phyloP scores from a whole-genome alignment of 2,888 invertebrate genomes.

The Drosophila merina region DNA sequence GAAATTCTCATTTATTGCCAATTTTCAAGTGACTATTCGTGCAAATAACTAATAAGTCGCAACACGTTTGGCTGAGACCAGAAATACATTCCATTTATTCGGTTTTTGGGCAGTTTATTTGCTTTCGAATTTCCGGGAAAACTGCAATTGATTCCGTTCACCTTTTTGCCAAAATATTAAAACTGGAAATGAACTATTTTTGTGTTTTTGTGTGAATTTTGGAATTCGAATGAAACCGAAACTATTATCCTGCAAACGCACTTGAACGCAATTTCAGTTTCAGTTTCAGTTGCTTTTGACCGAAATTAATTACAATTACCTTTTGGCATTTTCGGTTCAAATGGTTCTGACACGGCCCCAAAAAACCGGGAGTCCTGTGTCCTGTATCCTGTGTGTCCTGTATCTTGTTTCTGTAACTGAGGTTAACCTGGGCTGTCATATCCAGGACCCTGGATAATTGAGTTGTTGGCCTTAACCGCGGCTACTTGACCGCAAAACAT shows the following conservation, averaged over 20 bases:
- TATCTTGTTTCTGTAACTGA: neutral
- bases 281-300: slow-evolving; percentile 1
- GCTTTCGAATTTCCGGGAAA: neutral
- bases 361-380: neutral
- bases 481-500: neutral
- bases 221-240: neutral
- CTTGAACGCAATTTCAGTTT: neutral
- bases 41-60: neutral
- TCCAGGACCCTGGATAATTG: slow-evolving; percentile 4
- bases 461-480: neutral
- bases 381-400: neutral
- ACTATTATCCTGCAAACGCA: neutral
- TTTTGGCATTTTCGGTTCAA: slow-evolving; percentile 16
- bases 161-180: neutral
- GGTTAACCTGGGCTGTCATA: slow-evolving; percentile 12
- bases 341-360: slow-evolving; percentile 23
- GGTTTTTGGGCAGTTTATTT: neutral
- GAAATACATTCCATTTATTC: neutral
- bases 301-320: slow-evolving; percentile 45
- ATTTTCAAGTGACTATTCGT: neutral
- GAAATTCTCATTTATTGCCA: neutral
- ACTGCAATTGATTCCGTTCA: neutral
- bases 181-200: neutral
- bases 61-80: neutral
- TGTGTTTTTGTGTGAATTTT: neutral